Conservation (phyloP, 2,113 vertebrate genomes). For the Ivindomyrus marchei region DNA sequence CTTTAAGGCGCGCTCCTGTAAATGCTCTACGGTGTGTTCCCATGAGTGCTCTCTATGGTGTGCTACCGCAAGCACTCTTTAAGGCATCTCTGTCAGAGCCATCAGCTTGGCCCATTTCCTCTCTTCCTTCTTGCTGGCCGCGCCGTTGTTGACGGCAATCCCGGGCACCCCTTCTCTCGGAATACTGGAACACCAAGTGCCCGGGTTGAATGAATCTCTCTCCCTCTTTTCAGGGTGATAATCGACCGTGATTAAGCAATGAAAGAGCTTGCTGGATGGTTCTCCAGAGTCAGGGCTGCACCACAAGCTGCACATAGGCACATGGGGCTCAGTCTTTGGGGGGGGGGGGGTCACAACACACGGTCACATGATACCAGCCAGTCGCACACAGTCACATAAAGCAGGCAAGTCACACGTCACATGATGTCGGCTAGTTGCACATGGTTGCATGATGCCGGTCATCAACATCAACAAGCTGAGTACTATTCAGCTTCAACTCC, state of each 20-base stretch:
- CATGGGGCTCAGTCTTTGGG: background rate
- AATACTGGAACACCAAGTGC: background rate
- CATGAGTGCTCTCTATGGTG: too few species aligned
- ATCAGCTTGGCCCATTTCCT: background rate
- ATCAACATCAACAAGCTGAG: background rate
- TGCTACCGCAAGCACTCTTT: slow-evolving; percentile 20
- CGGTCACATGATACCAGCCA: background rate
- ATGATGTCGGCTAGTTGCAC: background rate
- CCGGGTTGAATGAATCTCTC: background rate
- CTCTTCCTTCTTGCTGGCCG: background rate
- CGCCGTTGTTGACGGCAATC: background rate
- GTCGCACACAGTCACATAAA: background rate
- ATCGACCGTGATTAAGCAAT: background rate
- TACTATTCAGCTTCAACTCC: background rate
- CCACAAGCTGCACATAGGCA: background rate
- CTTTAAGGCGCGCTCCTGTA: too few species aligned
- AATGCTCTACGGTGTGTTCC: too few species aligned
- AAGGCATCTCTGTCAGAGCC: background rate
- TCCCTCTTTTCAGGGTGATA: background rate
- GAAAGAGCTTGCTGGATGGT: background rate
- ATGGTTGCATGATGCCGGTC: background rate
- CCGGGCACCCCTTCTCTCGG: background rate
- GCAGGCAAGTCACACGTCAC: too few species aligned
- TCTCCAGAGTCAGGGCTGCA: background rate
- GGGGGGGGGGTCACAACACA: background rate